Evolutionary conservation across 1,140 invertebrate species (phyloP), one percentile per base, ranked within the genome.

Genomic region (Philopotamus ludificatus): DNA sequence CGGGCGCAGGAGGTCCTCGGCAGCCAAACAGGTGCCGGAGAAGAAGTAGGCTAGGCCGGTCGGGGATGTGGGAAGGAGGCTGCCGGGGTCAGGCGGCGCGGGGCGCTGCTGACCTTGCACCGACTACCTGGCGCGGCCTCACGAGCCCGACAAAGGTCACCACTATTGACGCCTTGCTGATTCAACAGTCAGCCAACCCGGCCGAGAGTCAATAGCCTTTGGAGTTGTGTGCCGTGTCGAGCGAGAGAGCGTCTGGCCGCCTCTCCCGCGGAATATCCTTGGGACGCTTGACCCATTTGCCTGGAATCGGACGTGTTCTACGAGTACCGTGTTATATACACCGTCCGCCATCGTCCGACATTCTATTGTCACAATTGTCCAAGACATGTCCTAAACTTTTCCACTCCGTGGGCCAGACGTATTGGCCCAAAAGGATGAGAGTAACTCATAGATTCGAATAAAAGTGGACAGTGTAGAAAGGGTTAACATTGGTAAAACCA

Each of bases 51-150:
- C 61, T 67, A 59, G 15, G 9, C 21, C 15, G 23, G 3, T 15
- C 18, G 16, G 58, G 58, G 65, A 59, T 66, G 65, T 66, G 64
- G 57, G 57, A 63, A 57, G 61, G 61, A 53, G 59, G 60, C 66
- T 59, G 58, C 42, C 44, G 28, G 61, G 66, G 66, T 67, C 66
- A 67, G 58, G 44, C 58, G 28, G 39, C 16, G 10, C 55, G 18
- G 21, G 58, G 16, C 49, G 51, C 34, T 44, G 26, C 50, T 67
- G 58, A 60, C 65, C 63, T 65, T 65, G 44, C 45, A 26, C 49
- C 28, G 4, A 7, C 28, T 34, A 34, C 28, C 28, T 34, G 28
- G 18, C 26, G 25, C 50, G 50, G 22, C 50, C 50, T 53, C 50
- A 53, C 50, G 18, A 53, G 21, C 50, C 50, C 23, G 50, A 8